Evolutionary conservation across 2,888 invertebrate genomes (phyloP), one percentile per base, ranked within the genome.

Genomic region (Pheosia tremula): DNA sequence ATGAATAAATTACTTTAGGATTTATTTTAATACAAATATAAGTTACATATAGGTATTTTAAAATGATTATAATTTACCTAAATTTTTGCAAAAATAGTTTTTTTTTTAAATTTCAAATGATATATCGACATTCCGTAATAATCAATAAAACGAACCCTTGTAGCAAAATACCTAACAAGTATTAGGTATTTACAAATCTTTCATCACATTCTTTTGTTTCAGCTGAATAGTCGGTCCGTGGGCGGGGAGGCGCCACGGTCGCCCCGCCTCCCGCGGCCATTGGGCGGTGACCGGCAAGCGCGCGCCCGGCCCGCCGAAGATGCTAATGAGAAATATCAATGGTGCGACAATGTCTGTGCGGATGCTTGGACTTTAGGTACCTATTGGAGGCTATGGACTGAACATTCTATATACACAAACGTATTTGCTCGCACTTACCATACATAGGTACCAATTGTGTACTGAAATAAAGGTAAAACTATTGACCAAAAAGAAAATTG

Each of bases 251-350:
- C 52, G 43, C 57, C 63, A 71, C 86, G 83, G 66, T 88, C 92
- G 90, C 91, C 91, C 78, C 81, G 79, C 61, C 59, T 84, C 82
- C 88, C 89, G 85, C 89, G 87, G 86, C 83, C 88, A 86, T 82
- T 87, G 90, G 91, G 89, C 88, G 85, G 86, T n/a, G 39, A 55
- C 37, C 39, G 53, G 9, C 52, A 47, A 47, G 53, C 53, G 69
- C 78, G 67, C 75, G 70, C 67, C 24, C 67, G 71, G 67, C 67
- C 61, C 65, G 66, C 58, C 61, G 62, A 57, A 62, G 58, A 63
- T 61, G 60, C 53, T 50, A 49, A 58, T 50, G 58, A 38, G 11
- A 47, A 37, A 52, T 56, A 37, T n/a, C 57, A 52, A 39, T 60
- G 52, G 55, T 53, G 56, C 47, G 38, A 55, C 55, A 55, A 45